Percentiles rank a stretch among this genome's conserved stretches.
These are phyloP conservation scores for Blastobasis adustella DNA, from an alignment of 2,888 invertebrate species.

Conservation along the genomic window DNA sequence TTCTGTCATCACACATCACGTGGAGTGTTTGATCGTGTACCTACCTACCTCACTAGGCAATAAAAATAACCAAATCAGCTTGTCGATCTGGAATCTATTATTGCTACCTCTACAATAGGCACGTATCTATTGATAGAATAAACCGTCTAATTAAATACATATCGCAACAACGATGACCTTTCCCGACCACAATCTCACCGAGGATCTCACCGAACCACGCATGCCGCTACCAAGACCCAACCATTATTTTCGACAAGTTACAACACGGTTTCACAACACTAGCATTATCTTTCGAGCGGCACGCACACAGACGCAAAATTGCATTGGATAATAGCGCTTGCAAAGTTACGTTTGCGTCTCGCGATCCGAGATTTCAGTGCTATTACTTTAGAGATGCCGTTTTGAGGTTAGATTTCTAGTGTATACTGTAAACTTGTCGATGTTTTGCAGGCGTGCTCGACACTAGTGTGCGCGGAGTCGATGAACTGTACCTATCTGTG, in stretches of 20 bases:
- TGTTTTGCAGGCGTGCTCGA: conserved; percentile 8
- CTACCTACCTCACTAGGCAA: too few relatives aligned
- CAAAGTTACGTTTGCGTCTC: conserved; percentile 27
- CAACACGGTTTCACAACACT: conserved; percentile 57
- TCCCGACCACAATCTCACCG: conserved; percentile 28
- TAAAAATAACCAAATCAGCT: not conserved
- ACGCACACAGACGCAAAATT: conserved; percentile 40
- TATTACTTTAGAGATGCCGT: conserved; percentile 16
- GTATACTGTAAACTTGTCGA: conserved; percentile 11
- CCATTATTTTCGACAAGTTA: conserved; percentile 50
- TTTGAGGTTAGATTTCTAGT: conserved; percentile 18
- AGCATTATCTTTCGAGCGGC: conserved; percentile 44
- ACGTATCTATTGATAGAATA: conserved; percentile 6
- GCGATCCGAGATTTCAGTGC: conserved; percentile 18
- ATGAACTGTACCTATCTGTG: conserved; percentile 50
- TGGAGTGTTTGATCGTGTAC: too few relatives aligned
- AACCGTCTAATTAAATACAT: conserved; percentile 18
- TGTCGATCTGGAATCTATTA: conserved; percentile 6
- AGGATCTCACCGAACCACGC: conserved; percentile 19
- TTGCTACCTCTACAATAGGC: conserved; percentile 3
- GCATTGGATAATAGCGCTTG: conserved; percentile 45
- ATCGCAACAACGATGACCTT: conserved; percentile 23
- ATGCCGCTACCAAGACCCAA: conserved; percentile 27
- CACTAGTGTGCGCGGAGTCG: conserved; percentile 42
- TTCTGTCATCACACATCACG: too few relatives aligned